Evolutionary conservation across 1,140 invertebrate genomes (phyloP), one percentile per base, ranked within the genome.

Genomic region (Acromyrmex echinatior): DNA sequence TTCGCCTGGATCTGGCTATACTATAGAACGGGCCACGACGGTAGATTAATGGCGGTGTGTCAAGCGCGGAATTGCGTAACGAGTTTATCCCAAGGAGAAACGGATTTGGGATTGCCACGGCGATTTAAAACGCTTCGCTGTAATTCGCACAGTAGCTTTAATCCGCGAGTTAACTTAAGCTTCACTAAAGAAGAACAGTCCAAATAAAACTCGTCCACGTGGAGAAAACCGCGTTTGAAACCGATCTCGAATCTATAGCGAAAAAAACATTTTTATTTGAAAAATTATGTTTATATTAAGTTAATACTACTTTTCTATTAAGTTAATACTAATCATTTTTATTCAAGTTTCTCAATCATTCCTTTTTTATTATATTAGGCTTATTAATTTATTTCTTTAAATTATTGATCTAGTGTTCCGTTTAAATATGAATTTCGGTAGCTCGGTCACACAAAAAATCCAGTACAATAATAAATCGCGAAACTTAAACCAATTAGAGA

Each of bases 51-150:
- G 71, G 65, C 45, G 9, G n/a, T 14, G 5, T 73, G 86, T 88
- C 76, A 58, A 60, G 51, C 63, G 21, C 14, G 65, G 25, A 39
- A 78, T 78, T 84, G 71, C 73, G 74, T 71, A 88, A 87, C 86
- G 81, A 88, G 80, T 91, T 89, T 86, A 87, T 90, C 68, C 71
- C 81, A 60, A 58, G 81, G 58, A 56, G 66, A 66, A 31, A 78
- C 18, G 25, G 31, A 16, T 63, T 76, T 21, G 28, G n/a, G 25
- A 86, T 86, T 71, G 56, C 77, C 28, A 66, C 12, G 60, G 53
- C 66, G 45, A 81, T 81, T 81, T 81, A 81, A 71, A 71, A 81
- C 65, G 35, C 53, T 71, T 81, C 16, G 31, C 51, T 58, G 49
- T 81, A 70, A 81, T 81, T 79, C 62, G 63, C 60, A 28, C 62